Evolutionary conservation across 1,140 invertebrate species (phyloP), one percentile per base, ranked within the genome.

Genomic region (Lordiphosa clarofinis): DNA sequence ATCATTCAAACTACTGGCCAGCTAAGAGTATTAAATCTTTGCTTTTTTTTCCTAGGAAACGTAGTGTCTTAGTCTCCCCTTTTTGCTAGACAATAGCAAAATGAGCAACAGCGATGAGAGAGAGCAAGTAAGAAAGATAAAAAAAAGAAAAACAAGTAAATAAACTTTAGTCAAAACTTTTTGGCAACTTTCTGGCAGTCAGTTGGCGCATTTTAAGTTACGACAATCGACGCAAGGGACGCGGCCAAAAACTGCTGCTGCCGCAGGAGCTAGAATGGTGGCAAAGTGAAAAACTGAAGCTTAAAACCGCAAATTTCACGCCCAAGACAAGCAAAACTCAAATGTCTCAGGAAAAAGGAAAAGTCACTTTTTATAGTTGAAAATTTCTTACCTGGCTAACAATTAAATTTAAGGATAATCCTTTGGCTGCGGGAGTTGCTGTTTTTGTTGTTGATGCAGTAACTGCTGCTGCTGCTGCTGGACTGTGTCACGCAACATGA

Each of bases 151-250:
- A 81, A 79, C 75, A 75, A 81, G 72, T 64, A 81, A 82, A 75
- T 81, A 82, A 81, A 81, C 72, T 81, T 76, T 68, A 50, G 63
- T 54, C 67, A 58, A 81, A 79, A 82, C 57, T 81, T 81, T 84
- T 56, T 50, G 73, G 53, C 58, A 72, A 81, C 78, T 75, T 81
- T 81, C 53, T 68, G 76, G 67, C 68, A 81, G 78, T 68, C 78
- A 69, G 72, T 81, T 81, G 72, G 72, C 76, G 76, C 76, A 76
- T 81, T 81, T 81, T 76, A 81, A 81, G 76, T 82, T 82, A 76
- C 56, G 63, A 58, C 76, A 82, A 72, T 82, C 72, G 75, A 70
- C 65, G 50, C 42, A 38, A 49, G 39, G 40, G 12, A 8, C 13
- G 10, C 5, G 19, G 42, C 31, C 21, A 37, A 48, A 4, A 35